Evolutionary conservation across 2,888 invertebrate genomes (phyloP).

Genomic region (Agonopterix heracliana): DNA sequence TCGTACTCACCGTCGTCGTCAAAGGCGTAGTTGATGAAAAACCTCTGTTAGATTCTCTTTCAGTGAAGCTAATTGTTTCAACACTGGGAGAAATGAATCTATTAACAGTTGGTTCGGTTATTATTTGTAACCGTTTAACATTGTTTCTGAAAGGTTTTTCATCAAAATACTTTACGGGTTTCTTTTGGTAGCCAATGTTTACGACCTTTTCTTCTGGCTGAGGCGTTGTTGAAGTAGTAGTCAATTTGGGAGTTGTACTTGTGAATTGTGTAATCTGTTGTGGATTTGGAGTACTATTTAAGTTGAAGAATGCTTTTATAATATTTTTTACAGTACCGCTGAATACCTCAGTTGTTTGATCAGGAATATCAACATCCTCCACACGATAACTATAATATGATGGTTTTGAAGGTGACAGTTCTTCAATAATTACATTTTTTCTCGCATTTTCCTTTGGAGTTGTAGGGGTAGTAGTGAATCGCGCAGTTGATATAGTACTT

Average conservation of each 20-base stretch:
- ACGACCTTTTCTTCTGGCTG: slow-evolving; percentile 44
- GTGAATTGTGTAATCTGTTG: neutral
- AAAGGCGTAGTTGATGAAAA: slow-evolving; percentile 34
- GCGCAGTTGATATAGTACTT: slow-evolving; percentile 31
- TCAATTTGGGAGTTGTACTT: neutral
- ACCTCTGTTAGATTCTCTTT: slow-evolving; percentile 24
- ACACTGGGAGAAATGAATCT: slow-evolving; percentile 26
- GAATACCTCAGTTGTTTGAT: slow-evolving; percentile 63
- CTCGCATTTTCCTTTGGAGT: slow-evolving; percentile 23
- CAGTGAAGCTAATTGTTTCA: slow-evolving; percentile 24
- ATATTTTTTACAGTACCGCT: slow-evolving; percentile 56
- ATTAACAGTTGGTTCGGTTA: slow-evolving; percentile 45
- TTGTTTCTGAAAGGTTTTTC: slow-evolving; percentile 45
- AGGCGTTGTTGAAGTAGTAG: slow-evolving; percentile 25
- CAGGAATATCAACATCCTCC: slow-evolving; percentile 49
- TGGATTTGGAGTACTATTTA: slow-evolving; percentile 28
- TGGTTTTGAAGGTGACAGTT: slow-evolving; percentile 35
- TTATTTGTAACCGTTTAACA: slow-evolving; percentile 50
- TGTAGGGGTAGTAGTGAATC: slow-evolving; percentile 24
- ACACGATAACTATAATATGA: slow-evolving; percentile 59
- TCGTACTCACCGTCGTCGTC: slow-evolving; percentile 22
- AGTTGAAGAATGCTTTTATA: slow-evolving; percentile 55
- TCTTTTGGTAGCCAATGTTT: slow-evolving; percentile 59
- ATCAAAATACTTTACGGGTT: slow-evolving; percentile 38
- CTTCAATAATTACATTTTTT: slow-evolving; percentile 26